A percentile compares a stretch with the other conserved stretches of the same genome.
These are phyloP conservation scores for Papilio xuthus DNA, from an alignment of 1,140 invertebrate genomes.

Conservation along the genomic window DNA sequence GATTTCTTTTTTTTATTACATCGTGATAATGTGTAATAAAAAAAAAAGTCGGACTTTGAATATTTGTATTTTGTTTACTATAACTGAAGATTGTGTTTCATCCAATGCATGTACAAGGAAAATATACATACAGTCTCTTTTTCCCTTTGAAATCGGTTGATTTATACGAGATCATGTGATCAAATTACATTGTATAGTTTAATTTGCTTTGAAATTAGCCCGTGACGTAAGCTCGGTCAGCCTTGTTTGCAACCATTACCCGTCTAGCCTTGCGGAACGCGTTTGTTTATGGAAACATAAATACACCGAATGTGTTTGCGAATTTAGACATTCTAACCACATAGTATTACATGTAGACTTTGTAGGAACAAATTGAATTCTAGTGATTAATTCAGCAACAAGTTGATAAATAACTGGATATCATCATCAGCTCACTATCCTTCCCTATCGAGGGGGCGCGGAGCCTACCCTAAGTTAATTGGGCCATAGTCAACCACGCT, in stretches of 20 bases:
- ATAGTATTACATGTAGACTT: neutral
- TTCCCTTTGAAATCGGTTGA: neutral
- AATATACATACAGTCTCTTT: neutral
- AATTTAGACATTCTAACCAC: neutral
- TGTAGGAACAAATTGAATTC: too few species aligned
- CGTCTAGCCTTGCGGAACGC: slow-evolving; percentile 16
- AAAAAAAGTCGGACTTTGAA: too few species aligned
- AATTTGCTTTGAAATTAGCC: neutral
- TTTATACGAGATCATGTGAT: neutral
- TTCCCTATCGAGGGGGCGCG: too few species aligned
- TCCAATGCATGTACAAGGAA: too few species aligned
- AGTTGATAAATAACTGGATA: neutral
- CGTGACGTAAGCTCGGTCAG: neutral
- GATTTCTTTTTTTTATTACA: neutral
- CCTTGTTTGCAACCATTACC: neutral
- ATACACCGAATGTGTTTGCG: neutral
- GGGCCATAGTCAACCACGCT: too few species aligned
- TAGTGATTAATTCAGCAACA: too few species aligned
- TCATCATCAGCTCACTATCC: too few species aligned
- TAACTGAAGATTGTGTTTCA: too few species aligned
- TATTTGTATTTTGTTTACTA: too few species aligned
- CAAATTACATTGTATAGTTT: neutral
- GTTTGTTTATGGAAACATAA: neutral
- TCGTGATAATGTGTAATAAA: too few species aligned
- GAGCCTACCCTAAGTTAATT: too few species aligned